Base-by-base conservation (phyloP, 64 coral and sea anemone genomes). In the Hydrozoanthus tunicans region DNA sequence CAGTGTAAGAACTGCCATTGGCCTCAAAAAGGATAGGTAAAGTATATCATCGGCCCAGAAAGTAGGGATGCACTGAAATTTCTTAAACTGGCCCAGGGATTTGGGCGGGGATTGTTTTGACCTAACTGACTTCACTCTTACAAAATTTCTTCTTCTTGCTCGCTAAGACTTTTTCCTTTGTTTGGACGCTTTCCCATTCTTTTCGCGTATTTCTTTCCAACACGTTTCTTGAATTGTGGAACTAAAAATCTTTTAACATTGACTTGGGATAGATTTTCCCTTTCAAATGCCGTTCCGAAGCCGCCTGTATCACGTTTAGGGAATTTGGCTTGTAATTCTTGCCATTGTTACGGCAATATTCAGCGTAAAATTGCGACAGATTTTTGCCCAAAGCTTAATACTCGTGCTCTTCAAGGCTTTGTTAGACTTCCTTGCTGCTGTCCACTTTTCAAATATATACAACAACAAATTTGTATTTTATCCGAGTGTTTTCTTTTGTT, bases 181-280 rank as follows among this genome's bases (percentile, higher is more conserved):
- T 68, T 68, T 75, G 72, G 72, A 26, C 72, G 25, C 72, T 75
- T 75, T 75, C 12, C 72, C 72, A 75, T 75, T 26, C 72, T 75
- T 27, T 20, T 5, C 43, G 72, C 43, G 7, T 20, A 6, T 10
- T 20, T 32, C 17, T 51, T 75, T 75, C 72, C 62, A 64, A 64
- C 62, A 32, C 72, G 5, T 75, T 75, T 75, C 72, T 32, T 75
- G 62, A 64, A 64, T 8, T 64, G 7, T 64, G 62, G 62, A 64
- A 64, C 62, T 64, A 0, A 10, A 64, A 8, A 32, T 75, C 72
- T 75, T 75, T 75, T 75, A 75, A 75, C 4, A 75, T 75, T 6
- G 72, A 75, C 12, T 75, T 75, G n/a, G 72, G 72, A 75, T 75
- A 75, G 0, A 43, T 9, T 75, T 52, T 75, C 12, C 72, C 72